A percentile compares a stretch with the other conserved stretches of the same genome.
These are phyloP conservation scores for Carcharodon carcharias DNA, from an alignment of 2,797 vertebrate genomes.

Conservation along the genomic window DNA sequence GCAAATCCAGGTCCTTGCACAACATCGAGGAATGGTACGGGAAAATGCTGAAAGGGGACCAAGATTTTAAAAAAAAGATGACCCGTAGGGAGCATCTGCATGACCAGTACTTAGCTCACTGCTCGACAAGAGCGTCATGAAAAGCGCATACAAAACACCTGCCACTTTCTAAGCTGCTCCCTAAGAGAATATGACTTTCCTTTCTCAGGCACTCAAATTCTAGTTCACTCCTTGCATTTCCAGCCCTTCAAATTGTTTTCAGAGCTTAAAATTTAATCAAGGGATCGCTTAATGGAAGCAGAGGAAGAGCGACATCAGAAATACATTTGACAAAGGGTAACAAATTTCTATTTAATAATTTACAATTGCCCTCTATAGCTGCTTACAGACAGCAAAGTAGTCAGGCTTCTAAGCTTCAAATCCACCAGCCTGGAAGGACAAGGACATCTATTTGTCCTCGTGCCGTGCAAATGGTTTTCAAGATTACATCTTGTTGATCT, in stretches of 20 bases:
- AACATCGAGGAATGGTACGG: constrained; percentile 41
- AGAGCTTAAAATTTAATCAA: constrained; percentile 80
- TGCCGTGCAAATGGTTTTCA: constrained; percentile 60
- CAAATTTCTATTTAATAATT: constrained; percentile 79
- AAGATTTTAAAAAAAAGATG: constrained; percentile 52
- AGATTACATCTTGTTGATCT: constrained; percentile 67
- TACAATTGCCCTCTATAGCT: constrained; percentile 61
- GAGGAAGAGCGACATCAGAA: constrained; percentile 67
- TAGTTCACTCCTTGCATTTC: constrained; percentile 58
- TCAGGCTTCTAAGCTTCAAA: constrained; percentile 54
- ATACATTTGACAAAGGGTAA: constrained; percentile 75
- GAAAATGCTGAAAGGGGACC: constrained; percentile 43
- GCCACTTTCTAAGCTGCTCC: constrained; percentile 58
- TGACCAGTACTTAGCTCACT: constrained; percentile 54
- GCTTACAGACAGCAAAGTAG: constrained; percentile 59
- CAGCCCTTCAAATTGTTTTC: constrained; percentile 67
- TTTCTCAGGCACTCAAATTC: constrained; percentile 55
- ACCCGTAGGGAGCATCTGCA: constrained; percentile 48
- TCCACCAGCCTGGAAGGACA: constrained; percentile 59
- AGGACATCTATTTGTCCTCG: constrained; percentile 66
- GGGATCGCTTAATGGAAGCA: constrained; percentile 70
- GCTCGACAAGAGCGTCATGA: constrained; percentile 53
- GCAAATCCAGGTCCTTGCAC: constrained; percentile 44
- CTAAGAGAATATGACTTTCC: constrained; percentile 68
- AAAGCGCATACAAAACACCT: constrained; percentile 58